Evolutionary conservation across 2,888 invertebrate genomes (phyloP).

Genomic region (Hecatera dysodea): DNA sequence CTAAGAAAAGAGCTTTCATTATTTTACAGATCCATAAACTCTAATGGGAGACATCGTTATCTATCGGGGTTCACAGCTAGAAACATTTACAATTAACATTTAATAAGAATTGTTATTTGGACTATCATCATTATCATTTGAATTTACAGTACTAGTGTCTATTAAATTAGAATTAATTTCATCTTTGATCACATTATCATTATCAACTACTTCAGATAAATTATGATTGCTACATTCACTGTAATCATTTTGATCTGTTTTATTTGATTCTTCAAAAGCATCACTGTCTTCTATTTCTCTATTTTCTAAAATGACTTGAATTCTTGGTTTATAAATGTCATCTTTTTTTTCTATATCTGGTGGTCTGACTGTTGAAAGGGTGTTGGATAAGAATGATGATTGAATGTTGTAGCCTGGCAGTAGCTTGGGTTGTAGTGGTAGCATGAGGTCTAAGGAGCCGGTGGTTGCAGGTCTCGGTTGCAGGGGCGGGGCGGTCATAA

Average conservation of each 20-base stretch:
- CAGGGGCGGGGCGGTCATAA: conserved; percentile 91
- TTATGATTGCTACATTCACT: conserved; percentile 77
- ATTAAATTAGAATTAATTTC: conserved; percentile 87
- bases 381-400: conserved; percentile 87
- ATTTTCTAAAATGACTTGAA: conserved; percentile 84
- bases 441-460: conserved; percentile 92
- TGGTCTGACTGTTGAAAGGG: conserved; percentile 88
- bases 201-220: conserved; percentile 73
- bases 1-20: conserved; percentile 62
- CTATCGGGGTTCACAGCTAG: conserved; percentile 77
- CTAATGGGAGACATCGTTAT: conserved; percentile 75
- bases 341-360: conserved; percentile 79
- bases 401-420: conserved; percentile 91
- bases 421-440: conserved; percentile 94
- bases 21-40: conserved; percentile 62
- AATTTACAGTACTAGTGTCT: conserved; percentile 74
- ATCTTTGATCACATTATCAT: conserved; percentile 75
- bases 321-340: conserved; percentile 78
- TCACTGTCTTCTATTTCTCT: conserved; percentile 75
- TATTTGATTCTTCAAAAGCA: conserved; percentile 75
- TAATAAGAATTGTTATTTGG: conserved; percentile 88
- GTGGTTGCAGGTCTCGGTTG: conserved; percentile 94
- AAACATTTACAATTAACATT: conserved; percentile 69
- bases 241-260: conserved; percentile 73
- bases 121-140: conserved; percentile 83